A percentile compares a stretch with the other conserved stretches of the same genome.
phyloP scores from a whole-genome alignment of 35 echinoderm and acorn worm genomes.

The Lytechinus variegatus region DNA sequence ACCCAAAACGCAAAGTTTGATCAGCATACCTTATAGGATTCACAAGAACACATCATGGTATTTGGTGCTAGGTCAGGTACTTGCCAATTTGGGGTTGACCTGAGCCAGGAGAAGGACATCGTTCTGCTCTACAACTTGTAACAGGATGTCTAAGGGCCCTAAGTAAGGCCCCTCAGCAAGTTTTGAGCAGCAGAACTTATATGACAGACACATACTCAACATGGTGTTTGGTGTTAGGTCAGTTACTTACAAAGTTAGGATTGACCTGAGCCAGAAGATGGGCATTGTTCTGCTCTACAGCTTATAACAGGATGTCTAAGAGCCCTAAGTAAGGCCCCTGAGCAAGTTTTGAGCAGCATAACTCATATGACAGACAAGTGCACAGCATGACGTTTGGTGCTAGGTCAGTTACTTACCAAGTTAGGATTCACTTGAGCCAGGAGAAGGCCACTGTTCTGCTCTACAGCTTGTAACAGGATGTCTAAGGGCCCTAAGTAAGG shows the following conservation, averaged over 20 bases:
- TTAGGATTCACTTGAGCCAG: constrained; percentile 68
- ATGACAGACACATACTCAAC: too few species aligned
- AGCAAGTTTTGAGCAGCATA: too few species aligned
- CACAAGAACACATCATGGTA: too few species aligned
- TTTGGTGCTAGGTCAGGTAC: too few species aligned
- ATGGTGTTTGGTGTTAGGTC: too few species aligned
- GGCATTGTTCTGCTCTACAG: constrained; percentile 16
- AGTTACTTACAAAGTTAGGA: constrained; percentile 2
- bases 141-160: not conserved
- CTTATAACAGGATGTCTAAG: not conserved
- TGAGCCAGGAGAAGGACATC: too few species aligned
- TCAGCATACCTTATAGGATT: too few species aligned
- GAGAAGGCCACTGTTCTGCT: constrained; percentile 65
- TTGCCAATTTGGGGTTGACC: constrained; percentile 45
- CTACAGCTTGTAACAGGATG: constrained; percentile 60
- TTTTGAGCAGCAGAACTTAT: too few species aligned
- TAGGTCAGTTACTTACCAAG: constrained; percentile 53
- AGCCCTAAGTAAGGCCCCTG: too few species aligned
- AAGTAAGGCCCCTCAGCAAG: too few species aligned
- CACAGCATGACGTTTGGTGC: not conserved
- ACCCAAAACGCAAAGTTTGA: too few species aligned
- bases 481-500: not conserved
- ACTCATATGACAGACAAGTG: too few species aligned
- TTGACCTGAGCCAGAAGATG: not conserved
- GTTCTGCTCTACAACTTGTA: not conserved